A percentile compares a stretch with the other conserved stretches of the same genome.
Evolutionary conservation across 2,888 invertebrate species (phyloP).

Genomic region (Epinotia nisella): DNA sequence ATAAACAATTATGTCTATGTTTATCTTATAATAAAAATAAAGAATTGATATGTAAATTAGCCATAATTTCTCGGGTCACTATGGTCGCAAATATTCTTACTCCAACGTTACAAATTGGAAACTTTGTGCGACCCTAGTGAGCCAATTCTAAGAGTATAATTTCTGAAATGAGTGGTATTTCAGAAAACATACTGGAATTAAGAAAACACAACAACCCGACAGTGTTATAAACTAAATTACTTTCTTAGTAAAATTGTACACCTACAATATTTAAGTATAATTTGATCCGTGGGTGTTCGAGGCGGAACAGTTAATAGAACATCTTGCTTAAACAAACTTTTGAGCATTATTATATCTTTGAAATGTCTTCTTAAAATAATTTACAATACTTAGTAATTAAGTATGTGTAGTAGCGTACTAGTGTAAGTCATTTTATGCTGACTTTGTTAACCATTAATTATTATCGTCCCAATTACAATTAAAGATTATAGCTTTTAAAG

Average conservation of each 20-base stretch:
- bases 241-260: slow-evolving; percentile 31
- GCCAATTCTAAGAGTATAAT: slow-evolving; percentile 17
- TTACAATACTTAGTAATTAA: slow-evolving; percentile 2
- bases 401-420: background rate
- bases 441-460: background rate
- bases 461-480: slow-evolving; percentile 17
- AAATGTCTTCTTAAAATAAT: slow-evolving; percentile 22
- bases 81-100: slow-evolving; percentile 4
- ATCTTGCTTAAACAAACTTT: slow-evolving; percentile 20
- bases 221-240: slow-evolving; percentile 36
- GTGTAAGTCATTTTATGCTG: slow-evolving; percentile 6
- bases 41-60: slow-evolving; percentile 23
- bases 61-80: slow-evolving; percentile 21
- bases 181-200: slow-evolving; percentile 17
- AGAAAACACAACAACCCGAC: slow-evolving; percentile 17
- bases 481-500: slow-evolving; percentile 35
- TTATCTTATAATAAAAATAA: slow-evolving; percentile 13
- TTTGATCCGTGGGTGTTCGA: slow-evolving; percentile 36
- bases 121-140: slow-evolving; percentile 10
- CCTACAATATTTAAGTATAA: slow-evolving; percentile 34
- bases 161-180: background rate
- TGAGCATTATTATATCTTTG: slow-evolving; percentile 32
- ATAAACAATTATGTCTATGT: slow-evolving; percentile 6
- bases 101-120: background rate
- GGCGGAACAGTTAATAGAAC: slow-evolving; percentile 28